Conservation (phyloP, 2,888 invertebrate species). For the Noctua janthe region DNA sequence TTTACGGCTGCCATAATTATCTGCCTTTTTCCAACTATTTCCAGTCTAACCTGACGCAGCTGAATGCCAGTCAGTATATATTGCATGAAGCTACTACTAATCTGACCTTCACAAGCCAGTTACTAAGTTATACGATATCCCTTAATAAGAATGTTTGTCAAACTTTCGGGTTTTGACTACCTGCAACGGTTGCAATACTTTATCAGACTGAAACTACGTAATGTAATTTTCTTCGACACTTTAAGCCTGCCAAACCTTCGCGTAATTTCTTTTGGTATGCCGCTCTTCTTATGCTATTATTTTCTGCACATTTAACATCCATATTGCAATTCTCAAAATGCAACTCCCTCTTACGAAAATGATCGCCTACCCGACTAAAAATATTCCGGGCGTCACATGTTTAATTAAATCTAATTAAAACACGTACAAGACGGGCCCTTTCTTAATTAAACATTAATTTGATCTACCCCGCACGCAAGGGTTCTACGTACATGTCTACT, state of each 20-base stretch:
- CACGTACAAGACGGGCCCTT: conserved; percentile 60
- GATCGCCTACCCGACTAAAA: conserved; percentile 20
- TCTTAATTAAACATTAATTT: conserved; percentile 70
- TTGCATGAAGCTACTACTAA: background rate
- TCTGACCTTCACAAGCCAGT: background rate
- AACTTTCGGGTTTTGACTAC: background rate
- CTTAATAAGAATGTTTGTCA: background rate
- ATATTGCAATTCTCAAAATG: background rate
- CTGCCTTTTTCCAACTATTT: background rate
- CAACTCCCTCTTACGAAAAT: background rate
- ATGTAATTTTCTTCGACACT: background rate
- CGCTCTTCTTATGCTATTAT: background rate
- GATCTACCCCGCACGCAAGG: conserved; percentile 36
- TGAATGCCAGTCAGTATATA: background rate
- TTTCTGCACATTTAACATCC: background rate
- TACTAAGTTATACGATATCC: background rate
- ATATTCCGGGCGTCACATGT: conserved; percentile 53
- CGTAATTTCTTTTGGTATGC: background rate
- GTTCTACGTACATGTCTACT: conserved; percentile 42
- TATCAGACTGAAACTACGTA: background rate
- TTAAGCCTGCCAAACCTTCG: background rate
- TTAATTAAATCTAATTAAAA: conserved; percentile 68
- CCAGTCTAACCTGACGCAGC: background rate
- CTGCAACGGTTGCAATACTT: background rate
- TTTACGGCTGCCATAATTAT: no score